A percentile compares a stretch with the other conserved stretches of the same genome.
Conservation (phyloP, 2,888 invertebrate genomes). For the Phortica okadai region DNA sequence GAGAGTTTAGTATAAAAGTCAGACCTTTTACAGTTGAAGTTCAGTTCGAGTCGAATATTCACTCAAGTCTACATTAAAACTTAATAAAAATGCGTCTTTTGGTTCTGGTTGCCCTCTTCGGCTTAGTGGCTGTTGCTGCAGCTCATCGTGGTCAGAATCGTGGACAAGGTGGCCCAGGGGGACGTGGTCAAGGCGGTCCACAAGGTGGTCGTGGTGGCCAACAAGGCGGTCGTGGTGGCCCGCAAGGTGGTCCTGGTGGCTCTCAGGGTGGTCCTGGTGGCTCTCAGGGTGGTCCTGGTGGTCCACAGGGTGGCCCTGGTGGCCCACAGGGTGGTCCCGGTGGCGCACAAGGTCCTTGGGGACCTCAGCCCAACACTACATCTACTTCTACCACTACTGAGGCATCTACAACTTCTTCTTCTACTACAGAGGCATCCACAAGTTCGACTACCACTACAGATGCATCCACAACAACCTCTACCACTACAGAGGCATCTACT, state of each 20-base stretch:
- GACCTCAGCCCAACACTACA: neutral
- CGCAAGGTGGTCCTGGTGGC: neutral
- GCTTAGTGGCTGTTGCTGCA: neutral
- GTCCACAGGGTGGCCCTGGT: neutral
- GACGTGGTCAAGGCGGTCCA: neutral
- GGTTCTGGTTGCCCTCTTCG: constrained; percentile 6
- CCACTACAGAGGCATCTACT: neutral
- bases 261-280: neutral
- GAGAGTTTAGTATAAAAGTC: neutral
- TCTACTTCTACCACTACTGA: neutral
- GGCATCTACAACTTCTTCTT: neutral
- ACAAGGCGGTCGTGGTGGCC: neutral
- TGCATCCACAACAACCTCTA: neutral
- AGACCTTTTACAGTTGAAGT: neutral
- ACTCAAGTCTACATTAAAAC: neutral
- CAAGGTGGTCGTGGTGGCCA: neutral
- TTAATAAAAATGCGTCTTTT: neutral
- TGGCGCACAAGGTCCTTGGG: no score
- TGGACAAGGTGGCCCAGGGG: neutral
- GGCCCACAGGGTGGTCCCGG: neutral
- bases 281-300: neutral
- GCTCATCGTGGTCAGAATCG: neutral
- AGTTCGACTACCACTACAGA: neutral
- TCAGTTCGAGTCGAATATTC: neutral
- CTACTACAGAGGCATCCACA: neutral